phyloP scores from a whole-genome alignment of 2,888 invertebrate genomes.

The Xanthia icteritia region DNA sequence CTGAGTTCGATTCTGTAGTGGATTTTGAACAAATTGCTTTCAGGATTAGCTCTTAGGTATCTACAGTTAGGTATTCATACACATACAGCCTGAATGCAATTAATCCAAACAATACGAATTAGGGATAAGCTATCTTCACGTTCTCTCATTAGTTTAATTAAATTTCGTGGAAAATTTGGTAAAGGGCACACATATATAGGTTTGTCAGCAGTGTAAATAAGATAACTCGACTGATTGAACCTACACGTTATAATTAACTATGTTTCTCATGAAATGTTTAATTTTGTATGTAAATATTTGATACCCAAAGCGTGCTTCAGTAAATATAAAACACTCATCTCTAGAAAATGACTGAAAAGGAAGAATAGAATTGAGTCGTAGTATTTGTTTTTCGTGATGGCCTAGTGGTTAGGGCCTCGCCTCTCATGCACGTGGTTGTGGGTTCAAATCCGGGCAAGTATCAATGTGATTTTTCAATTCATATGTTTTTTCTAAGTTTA shows the following conservation, averaged over 20 bases:
- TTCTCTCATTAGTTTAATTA: slow-evolving; percentile 33
- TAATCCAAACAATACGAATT: slow-evolving; percentile 40
- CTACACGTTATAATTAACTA: slow-evolving; percentile 13
- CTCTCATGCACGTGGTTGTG: too few species aligned
- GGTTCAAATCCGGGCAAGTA: too few species aligned
- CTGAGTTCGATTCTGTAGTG: background rate
- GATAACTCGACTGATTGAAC: slow-evolving; percentile 38
- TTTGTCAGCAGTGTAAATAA: slow-evolving; percentile 23
- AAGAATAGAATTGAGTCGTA: background rate
- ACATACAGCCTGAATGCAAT: slow-evolving; percentile 40
- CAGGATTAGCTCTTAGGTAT: slow-evolving; percentile 8
- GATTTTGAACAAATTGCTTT: slow-evolving; percentile 18
- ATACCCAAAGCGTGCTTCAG: background rate
- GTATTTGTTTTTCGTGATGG: background rate
- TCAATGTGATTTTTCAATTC: too few species aligned
- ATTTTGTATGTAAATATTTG: slow-evolving; percentile 15
- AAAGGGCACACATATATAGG: background rate
- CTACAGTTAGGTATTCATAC: slow-evolving; percentile 1
- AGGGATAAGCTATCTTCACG: slow-evolving; percentile 43
- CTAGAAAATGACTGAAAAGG: background rate
- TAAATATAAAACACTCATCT: background rate
- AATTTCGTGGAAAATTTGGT: slow-evolving; percentile 40
- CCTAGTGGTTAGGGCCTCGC: too few species aligned
- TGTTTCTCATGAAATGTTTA: slow-evolving; percentile 18
- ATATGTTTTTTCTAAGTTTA: too few species aligned